Evolutionary conservation across 1,140 invertebrate genomes (phyloP).

Genomic region (Cydia strobilella): DNA sequence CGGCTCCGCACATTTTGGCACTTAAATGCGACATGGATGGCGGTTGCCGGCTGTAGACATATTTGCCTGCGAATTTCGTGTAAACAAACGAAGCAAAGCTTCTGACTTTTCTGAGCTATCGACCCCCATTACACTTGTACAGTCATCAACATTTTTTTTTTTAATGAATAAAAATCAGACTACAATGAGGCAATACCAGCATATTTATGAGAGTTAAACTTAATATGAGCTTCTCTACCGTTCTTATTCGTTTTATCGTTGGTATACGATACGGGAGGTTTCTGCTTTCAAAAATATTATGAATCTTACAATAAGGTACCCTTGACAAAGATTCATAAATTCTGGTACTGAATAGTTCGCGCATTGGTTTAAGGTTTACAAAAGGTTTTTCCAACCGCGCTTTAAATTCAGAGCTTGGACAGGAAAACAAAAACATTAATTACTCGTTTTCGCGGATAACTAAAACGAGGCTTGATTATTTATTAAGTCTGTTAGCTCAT

Average conservation of each 20-base stretch:
- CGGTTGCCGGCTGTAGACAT: background rate
- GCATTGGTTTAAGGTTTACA: background rate
- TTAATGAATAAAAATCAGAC: too few species aligned
- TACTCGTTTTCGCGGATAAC: background rate
- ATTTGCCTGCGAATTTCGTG: too few species aligned
- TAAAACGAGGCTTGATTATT: background rate
- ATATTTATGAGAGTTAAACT: too few species aligned
- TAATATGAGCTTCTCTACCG: too few species aligned
- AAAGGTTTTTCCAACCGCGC: background rate
- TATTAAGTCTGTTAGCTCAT: background rate
- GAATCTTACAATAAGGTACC: too few species aligned
- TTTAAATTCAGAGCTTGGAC: background rate
- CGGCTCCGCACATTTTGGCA: background rate
- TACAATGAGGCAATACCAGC: too few species aligned
- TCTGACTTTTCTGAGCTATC: background rate
- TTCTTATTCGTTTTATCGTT: too few species aligned
- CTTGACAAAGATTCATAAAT: too few species aligned
- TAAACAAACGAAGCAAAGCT: background rate
- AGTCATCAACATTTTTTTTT: too few species aligned
- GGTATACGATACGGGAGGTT: too few species aligned
- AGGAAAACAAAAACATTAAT: background rate
- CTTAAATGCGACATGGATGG: background rate
- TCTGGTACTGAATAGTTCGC: background rate
- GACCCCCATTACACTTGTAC: too few species aligned
- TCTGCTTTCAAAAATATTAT: too few species aligned